These are phyloP conservation scores for Seira sanloemensis DNA, from an alignment of 2,888 invertebrate genomes.

Conservation along the genomic window DNA sequence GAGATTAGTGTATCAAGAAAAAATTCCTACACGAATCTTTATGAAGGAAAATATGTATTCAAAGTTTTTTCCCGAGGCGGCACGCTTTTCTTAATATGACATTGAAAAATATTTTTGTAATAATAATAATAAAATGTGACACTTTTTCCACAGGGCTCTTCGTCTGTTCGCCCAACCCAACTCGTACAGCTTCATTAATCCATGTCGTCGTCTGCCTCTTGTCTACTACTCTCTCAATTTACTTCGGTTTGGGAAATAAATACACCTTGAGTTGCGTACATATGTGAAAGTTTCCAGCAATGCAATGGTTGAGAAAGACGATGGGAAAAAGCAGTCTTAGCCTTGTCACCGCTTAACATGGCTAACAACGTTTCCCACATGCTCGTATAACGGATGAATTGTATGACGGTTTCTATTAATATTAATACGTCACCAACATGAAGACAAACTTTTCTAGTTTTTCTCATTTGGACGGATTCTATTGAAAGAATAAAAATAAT, in stretches of 20 bases:
- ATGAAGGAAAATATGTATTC: slow-evolving; percentile 10
- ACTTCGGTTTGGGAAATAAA: background rate
- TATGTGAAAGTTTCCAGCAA: slow-evolving; percentile 15
- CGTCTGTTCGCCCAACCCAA: slow-evolving; percentile 10
- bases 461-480: background rate
- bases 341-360: background rate
- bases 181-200: slow-evolving; percentile 54
- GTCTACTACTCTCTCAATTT: slow-evolving; percentile 15
- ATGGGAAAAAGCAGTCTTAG: background rate
- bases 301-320: background rate
- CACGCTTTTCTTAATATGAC: slow-evolving; percentile 28
- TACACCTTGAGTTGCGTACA: background rate
- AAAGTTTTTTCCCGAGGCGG: background rate
- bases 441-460: background rate
- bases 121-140: slow-evolving; percentile 39
- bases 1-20: no score
- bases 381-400: background rate
- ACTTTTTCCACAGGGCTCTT: slow-evolving; percentile 39
- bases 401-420: background rate
- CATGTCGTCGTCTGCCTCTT: slow-evolving; percentile 23
- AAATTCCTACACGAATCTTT: slow-evolving; percentile 15
- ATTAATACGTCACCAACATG: background rate
- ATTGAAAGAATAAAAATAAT: background rate
- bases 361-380: background rate
- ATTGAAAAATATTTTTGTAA: slow-evolving; percentile 53